A percentile compares a stretch with the other conserved stretches of the same genome.
Evolutionary conservation across 1,140 invertebrate genomes (phyloP).

Genomic region (Panulirus ornatus): DNA sequence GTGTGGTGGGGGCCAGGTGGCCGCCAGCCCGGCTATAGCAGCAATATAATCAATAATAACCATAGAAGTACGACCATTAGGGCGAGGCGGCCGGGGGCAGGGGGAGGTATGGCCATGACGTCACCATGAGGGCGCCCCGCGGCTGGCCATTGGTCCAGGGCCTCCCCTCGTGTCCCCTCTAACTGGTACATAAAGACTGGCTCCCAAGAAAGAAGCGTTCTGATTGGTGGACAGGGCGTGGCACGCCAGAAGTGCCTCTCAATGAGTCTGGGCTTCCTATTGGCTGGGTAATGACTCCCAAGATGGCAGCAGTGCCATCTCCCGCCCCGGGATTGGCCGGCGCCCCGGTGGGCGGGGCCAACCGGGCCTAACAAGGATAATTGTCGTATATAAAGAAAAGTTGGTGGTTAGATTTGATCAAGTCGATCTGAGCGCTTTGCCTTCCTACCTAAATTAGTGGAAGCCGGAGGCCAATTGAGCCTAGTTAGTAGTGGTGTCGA

Average conservation of each 20-base stretch:
- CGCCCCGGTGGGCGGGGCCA: slow-evolving; percentile 43
- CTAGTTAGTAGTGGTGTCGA: slow-evolving; percentile 28
- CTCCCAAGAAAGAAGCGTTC: slow-evolving; percentile 27
- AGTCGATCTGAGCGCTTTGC: slow-evolving; percentile 71
- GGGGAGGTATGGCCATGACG: slow-evolving; percentile 35
- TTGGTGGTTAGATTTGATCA: slow-evolving; percentile 74
- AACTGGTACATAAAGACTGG: slow-evolving; percentile 13
- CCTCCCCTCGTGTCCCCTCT: neutral
- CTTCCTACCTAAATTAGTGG: slow-evolving; percentile 70
- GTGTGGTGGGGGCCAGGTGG: no score
- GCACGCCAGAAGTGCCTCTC: slow-evolving; percentile 30
- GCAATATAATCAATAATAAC: neutral
- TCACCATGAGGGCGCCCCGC: slow-evolving; percentile 35
- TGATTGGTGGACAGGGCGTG: slow-evolving; percentile 31
- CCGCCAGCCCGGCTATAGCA: no score
- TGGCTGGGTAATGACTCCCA: slow-evolving; percentile 2
- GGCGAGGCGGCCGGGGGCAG: neutral
- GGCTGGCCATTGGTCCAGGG: slow-evolving; percentile 21
- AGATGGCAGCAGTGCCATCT: slow-evolving; percentile 54
- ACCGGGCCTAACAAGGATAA: slow-evolving; percentile 61
- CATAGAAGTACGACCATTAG: neutral
- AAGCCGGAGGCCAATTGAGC: slow-evolving; percentile 68
- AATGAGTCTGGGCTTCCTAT: slow-evolving; percentile 12
- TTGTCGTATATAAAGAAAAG: slow-evolving; percentile 75
- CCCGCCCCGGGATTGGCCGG: slow-evolving; percentile 26